These are phyloP conservation scores for Styela clava DNA, from an alignment of 23 tunicate genomes.

Conservation along the genomic window DNA sequence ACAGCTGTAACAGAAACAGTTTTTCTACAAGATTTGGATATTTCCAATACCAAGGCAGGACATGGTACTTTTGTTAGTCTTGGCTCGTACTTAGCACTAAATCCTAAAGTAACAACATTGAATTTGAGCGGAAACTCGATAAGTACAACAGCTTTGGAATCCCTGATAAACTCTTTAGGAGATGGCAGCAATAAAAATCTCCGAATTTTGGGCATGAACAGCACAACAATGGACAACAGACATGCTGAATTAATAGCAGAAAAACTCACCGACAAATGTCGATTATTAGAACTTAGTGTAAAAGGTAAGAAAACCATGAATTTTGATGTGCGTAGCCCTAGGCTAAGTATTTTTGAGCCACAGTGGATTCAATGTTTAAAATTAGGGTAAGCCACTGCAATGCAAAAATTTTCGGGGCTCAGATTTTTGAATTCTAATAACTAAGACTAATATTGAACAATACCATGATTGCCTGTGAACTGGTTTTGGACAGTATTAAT, in stretches of 20 bases:
- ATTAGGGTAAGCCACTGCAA: too few species aligned
- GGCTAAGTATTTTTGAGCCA: too few species aligned
- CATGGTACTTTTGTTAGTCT: background rate
- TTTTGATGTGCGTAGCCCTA: background rate
- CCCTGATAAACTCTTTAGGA: constrained; percentile 4
- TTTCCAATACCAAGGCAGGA: constrained; percentile 23
- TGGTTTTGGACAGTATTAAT: too few species aligned
- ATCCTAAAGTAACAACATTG: constrained; percentile 3
- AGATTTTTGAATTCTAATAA: background rate
- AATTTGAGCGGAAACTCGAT: constrained; percentile 26
- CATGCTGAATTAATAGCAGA: constrained; percentile 4
- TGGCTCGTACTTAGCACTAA: background rate
- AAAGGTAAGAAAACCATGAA: constrained; percentile 21
- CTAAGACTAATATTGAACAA: background rate
- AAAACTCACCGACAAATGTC: background rate
- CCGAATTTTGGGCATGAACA: background rate
- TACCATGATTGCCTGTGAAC: background rate
- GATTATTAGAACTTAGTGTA: background rate
- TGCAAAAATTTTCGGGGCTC: too few species aligned
- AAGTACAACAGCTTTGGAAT: background rate
- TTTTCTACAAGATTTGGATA: constrained; percentile 1
- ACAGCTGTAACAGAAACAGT: constrained; percentile 16
- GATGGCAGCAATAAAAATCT: constrained; percentile 23
- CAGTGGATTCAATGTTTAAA: too few species aligned
- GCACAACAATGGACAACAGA: background rate